Conservation (phyloP, 2,888 invertebrate genomes). For the Aphrophora alni region DNA sequence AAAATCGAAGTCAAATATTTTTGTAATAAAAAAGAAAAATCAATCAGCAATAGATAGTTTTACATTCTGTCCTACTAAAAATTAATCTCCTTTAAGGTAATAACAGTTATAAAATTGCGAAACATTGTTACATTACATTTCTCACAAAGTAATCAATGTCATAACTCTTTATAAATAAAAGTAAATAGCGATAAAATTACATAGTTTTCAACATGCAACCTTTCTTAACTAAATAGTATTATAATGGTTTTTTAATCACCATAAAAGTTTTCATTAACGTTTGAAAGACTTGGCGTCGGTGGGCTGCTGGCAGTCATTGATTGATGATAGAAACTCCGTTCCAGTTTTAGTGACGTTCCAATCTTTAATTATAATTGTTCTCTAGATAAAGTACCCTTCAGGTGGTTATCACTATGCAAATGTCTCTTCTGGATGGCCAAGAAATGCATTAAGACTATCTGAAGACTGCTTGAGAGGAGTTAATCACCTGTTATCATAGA, state of each 20-base stretch:
- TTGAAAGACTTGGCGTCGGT: not conserved
- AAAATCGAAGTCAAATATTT: too few relatives aligned
- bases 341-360: not conserved
- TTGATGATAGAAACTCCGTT: not conserved
- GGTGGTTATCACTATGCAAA: not conserved
- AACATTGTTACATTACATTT: too few relatives aligned
- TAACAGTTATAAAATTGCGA: too few relatives aligned
- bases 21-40: too few relatives aligned
- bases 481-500: not conserved
- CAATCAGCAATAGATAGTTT: too few relatives aligned
- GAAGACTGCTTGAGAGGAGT: not conserved
- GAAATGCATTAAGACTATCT: constrained; percentile 6
- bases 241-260: not conserved
- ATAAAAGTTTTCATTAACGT: constrained; percentile 9
- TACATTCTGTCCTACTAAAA: too few relatives aligned
- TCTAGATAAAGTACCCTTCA: not conserved
- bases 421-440: not conserved
- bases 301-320: not conserved
- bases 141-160: too few relatives aligned
- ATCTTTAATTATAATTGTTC: constrained; percentile 6
- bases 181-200: too few relatives aligned
- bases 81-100: too few relatives aligned
- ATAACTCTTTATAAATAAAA: too few relatives aligned
- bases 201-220: not conserved
- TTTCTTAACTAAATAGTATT: not conserved